These are phyloP conservation scores for Chymomyza amoena DNA, from an alignment of 2,888 invertebrate genomes.

Conservation along the genomic window DNA sequence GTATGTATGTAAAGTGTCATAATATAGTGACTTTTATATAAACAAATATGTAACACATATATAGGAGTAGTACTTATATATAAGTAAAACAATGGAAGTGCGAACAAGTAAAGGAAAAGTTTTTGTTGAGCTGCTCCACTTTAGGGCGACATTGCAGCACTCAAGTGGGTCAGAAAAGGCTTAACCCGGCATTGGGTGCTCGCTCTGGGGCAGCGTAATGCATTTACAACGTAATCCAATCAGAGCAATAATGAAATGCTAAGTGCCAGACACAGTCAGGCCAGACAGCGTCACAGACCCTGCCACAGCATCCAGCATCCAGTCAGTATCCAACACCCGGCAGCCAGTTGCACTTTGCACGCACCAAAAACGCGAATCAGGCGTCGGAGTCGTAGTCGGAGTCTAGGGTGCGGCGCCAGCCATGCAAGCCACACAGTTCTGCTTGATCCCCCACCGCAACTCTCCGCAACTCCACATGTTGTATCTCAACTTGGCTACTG, in stretches of 20 bases:
- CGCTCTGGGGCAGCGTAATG: conserved; percentile 35
- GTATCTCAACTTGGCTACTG: background rate
- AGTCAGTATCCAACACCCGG: background rate
- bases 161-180: conserved; percentile 6
- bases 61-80: background rate
- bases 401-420: background rate
- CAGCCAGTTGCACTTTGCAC: background rate
- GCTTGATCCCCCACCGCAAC: background rate
- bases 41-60: background rate
- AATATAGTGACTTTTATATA: conserved; percentile 36
- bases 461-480: background rate
- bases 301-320: background rate
- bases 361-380: background rate
- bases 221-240: conserved; percentile 66
- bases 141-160: conserved; percentile 1
- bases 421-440: background rate
- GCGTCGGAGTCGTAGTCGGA: background rate
- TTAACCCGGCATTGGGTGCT: background rate
- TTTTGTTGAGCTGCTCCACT: background rate
- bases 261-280: conserved; percentile 39
- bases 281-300: conserved; percentile 24
- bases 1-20: conserved; percentile 10
- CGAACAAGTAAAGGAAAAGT: background rate
- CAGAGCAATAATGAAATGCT: conserved; percentile 59
- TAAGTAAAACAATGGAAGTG: background rate